Conservation (phyloP, 2,888 invertebrate species). For the Zonitis immaculata region DNA sequence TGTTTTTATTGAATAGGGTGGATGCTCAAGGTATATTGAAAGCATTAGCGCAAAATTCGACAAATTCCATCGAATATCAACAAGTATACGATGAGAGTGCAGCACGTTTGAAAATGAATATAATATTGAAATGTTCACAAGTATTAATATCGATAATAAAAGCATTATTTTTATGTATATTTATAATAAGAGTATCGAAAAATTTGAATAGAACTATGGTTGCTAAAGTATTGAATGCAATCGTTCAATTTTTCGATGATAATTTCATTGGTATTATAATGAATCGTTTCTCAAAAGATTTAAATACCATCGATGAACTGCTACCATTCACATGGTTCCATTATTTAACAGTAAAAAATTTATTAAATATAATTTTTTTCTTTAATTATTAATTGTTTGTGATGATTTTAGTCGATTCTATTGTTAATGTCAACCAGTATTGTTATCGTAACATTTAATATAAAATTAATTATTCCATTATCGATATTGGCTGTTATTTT, state of each 20-base stretch:
- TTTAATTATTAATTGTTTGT: not conserved
- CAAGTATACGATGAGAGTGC: not conserved
- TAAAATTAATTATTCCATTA: not conserved
- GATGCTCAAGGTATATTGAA: constrained; percentile 21
- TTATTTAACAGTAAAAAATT: constrained; percentile 1
- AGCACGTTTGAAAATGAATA: not conserved
- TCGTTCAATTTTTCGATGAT: not conserved
- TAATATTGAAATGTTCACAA: not conserved
- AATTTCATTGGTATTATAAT: constrained; percentile 35
- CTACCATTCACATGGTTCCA: not conserved
- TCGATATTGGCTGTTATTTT: constrained; percentile 17
- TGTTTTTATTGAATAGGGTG: constrained; percentile 11
- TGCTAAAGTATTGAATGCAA: not conserved
- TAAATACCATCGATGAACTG: constrained; percentile 2
- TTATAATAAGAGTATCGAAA: not conserved
- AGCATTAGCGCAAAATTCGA: constrained; percentile 10
- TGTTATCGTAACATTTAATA: not conserved
- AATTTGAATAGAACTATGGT: constrained; percentile 1
- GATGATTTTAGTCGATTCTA: not conserved
- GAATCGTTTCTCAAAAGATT: constrained; percentile 57
- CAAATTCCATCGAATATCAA: constrained; percentile 2
- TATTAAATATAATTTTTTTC: too few species aligned
- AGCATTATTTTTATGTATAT: not conserved
- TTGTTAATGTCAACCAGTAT: not conserved
- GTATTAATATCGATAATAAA: not conserved